phyloP scores from a whole-genome alignment of 1,140 invertebrate species.

The Nixonia krombeini region DNA sequence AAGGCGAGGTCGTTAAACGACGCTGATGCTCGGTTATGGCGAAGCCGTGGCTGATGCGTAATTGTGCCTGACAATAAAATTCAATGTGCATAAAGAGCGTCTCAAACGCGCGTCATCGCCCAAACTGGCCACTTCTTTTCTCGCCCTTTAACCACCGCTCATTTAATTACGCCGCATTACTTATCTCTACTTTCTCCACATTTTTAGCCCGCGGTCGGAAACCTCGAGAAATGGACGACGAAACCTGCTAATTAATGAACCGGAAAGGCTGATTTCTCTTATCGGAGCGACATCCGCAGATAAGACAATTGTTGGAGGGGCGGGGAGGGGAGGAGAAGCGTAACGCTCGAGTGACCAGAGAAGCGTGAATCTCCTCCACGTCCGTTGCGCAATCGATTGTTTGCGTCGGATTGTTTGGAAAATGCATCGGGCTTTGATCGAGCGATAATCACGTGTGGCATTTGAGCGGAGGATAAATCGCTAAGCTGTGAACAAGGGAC shows the following conservation, averaged over 20 bases:
- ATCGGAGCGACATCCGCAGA: slow-evolving; percentile 11
- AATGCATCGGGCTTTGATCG: too few relatives aligned
- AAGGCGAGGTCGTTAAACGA: slow-evolving; percentile 37
- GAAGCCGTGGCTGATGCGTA: slow-evolving; percentile 25
- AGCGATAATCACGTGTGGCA: slow-evolving; percentile 12
- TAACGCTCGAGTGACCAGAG: too few relatives aligned
- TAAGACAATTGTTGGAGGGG: slow-evolving; percentile 7
- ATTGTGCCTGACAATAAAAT: slow-evolving; percentile 37
- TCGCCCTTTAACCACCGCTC: too few relatives aligned
- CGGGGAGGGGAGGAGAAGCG: too few relatives aligned
- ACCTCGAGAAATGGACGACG: background rate
- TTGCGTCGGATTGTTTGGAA: background rate
- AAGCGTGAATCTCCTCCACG: too few relatives aligned
- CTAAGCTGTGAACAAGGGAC: slow-evolving; percentile 8
- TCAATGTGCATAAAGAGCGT: slow-evolving; percentile 36
- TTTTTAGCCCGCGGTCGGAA: background rate
- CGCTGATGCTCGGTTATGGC: slow-evolving; percentile 3
- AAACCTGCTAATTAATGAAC: too few relatives aligned
- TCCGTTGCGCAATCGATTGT: too few relatives aligned
- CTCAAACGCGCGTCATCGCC: slow-evolving; percentile 16
- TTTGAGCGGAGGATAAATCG: slow-evolving; percentile 24
- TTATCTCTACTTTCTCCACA: slow-evolving; percentile 1
- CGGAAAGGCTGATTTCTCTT: slow-evolving; percentile 9
- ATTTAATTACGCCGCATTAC: slow-evolving; percentile 2
- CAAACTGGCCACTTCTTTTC: slow-evolving; percentile 5